Evolutionary conservation across 2,797 vertebrate species (phyloP), one percentile per base, ranked within the genome.

Genomic region (Anniella stebbinsi): DNA sequence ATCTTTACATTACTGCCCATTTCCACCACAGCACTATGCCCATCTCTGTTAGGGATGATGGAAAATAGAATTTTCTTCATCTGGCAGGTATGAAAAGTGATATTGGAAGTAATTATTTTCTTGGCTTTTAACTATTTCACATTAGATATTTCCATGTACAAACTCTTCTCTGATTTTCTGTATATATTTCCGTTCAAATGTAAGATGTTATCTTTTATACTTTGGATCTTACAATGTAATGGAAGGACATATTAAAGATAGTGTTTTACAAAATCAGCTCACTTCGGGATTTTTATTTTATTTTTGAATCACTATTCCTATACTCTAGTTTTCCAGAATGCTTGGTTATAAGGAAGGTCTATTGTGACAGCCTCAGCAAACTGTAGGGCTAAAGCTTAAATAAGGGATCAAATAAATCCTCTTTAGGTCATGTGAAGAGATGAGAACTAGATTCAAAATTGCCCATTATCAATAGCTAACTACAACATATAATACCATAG

Each of bases 191-290:
- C 3, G 2, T 77, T 81, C n/a, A 75, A 1, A 51, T 25, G 25
- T 48, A 72, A 85, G 30, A 77, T 63, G 72, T 86, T 91, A 95
- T 90, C 69, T 96, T 96, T 95, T 95, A 91, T 72, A 81, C 91
- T 91, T 92, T 89, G 81, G 80, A 48, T 11, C 45, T 92, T 80
- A 13, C 0, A 75, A 75, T 1, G 80, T 72, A 80, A 38, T 89
- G 17, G 78, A 87, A 87, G 12, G 89, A 76, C 66, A 15, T 93
- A 94, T 94, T 95, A 96, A 86, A 96, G 87, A 33, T 63, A 67
- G 51, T 12, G 41, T 91, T 93, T 94, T 91, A 88, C 92, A 91
- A 28, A n/a, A 72, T 88, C 30, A 92, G 21, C 70, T 76, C 30
- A 4, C 30, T 57, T 23, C 4, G 0, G 25, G n/a, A 9, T 77